Evolutionary conservation across 2,113 vertebrate species (phyloP), one percentile per base, ranked within the genome.

Genomic region (Willisornis vidua): DNA sequence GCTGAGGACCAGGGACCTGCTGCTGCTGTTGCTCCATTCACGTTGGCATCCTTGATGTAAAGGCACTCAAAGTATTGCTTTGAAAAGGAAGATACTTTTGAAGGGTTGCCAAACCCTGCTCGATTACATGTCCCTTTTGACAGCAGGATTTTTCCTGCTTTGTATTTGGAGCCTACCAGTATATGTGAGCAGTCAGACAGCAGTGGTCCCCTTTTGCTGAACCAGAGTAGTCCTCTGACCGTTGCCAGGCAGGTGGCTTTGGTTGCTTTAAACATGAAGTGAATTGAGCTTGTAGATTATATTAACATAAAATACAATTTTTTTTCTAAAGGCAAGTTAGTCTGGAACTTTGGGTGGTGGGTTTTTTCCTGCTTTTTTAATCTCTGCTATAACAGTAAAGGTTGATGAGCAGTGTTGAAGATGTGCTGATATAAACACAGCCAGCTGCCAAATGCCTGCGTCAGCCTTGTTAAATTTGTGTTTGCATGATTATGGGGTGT

Each of bases 351-450:
- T 35, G 29, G 39, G 28, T 19, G 16, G 3, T 37, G 46, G 1
- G 4, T 8, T 28, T n/a, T 75, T 74, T 89, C 35, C 22, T 63
- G n/a, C 29, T 49, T 35, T 84, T 72, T 83, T 70, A 71, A 77
- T 70, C 70, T 81, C 20, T 82, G 24, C 54, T 33, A 1, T 70
- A 90, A 26, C 46, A 54, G n/a, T 55, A 70, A 62, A 87, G 68
- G 37, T 46, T 89, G 81, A 89, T 91, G 35, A 91, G 68, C 46
- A 80, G 43, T 55, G 43, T n/a, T 84, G 83, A 79, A 37, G 39
- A 93, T 85, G 31, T 66, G 76, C 95, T 77, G 80, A 52, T 79
- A 79, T 15, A 85, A 68, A 89, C 15, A 8, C 31, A 91, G 57
- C 9, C 33, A 37, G 6, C 83, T 78, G 72, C 70, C 35, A 66